phyloP scores from a whole-genome alignment of 2,888 invertebrate species.

The Dendrolimus houi region DNA sequence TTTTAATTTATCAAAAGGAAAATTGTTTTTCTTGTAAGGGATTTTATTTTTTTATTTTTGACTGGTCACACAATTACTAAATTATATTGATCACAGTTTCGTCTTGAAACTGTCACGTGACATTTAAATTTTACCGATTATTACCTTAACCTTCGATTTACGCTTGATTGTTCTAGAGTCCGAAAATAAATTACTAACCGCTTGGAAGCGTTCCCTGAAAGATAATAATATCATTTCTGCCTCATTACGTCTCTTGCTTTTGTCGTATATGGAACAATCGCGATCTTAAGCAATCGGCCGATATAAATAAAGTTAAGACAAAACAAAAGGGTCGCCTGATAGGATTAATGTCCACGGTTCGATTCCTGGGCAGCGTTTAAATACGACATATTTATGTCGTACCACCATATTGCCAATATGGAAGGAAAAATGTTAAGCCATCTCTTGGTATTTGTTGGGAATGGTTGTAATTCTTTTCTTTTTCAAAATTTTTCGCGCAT shows the following conservation, averaged over 20 bases:
- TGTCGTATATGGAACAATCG: conserved; percentile 23
- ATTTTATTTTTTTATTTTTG: too few species aligned
- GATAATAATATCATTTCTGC: not conserved
- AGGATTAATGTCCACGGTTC: conserved; percentile 44
- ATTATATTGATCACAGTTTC: too few species aligned
- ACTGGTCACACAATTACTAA: too few species aligned
- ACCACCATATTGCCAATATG: not conserved
- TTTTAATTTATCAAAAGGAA: too few species aligned
- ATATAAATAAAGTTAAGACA: conserved; percentile 55
- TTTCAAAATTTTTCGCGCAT: not conserved
- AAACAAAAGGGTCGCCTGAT: conserved; percentile 45
- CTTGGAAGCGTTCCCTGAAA: too few species aligned
- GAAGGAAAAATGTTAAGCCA: not conserved
- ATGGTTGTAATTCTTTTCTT: not conserved
- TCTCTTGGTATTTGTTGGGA: not conserved
- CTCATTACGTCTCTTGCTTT: conserved; percentile 27
- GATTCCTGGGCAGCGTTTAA: conserved; percentile 18
- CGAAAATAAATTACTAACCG: too few species aligned
- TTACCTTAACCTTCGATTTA: too few species aligned
- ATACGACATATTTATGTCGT: conserved; percentile 12
- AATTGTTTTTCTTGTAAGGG: too few species aligned
- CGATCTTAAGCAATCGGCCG: conserved; percentile 25
- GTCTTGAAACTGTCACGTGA: too few species aligned
- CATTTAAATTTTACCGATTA: too few species aligned
- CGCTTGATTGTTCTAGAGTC: too few species aligned